Conservation (phyloP, 1,140 invertebrate genomes). For the Heliconius hermathena region DNA sequence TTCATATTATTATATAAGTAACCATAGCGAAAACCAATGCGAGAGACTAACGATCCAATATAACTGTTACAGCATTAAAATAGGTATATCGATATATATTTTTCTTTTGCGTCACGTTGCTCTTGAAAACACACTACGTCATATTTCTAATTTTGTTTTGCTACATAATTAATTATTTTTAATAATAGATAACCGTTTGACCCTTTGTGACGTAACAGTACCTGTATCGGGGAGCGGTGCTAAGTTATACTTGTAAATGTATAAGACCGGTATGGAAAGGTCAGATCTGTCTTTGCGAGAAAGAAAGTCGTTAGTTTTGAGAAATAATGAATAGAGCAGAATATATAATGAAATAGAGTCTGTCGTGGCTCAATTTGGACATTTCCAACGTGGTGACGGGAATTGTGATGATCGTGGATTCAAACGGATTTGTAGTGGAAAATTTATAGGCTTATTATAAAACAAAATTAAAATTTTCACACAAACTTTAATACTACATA, state of each 20-base stretch:
- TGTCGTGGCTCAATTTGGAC: too few species aligned
- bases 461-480: too few species aligned
- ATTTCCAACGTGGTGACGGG: not conserved
- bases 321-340: not conserved
- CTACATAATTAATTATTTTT: constrained; percentile 1
- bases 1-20: not conserved
- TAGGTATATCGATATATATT: not conserved
- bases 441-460: too few species aligned
- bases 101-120: not conserved
- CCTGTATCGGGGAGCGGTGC: not conserved
- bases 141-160: not conserved
- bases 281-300: not conserved
- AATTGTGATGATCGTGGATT: not conserved
- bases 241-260: not conserved
- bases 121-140: not conserved
- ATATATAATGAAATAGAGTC: too few species aligned
- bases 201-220: not conserved
- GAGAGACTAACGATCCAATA: not conserved
- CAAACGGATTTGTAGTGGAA: too few species aligned
- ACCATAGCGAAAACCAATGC: not conserved
- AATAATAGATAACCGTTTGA: not conserved
- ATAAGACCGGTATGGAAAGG: not conserved
- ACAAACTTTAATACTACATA: too few species aligned
- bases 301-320: constrained; percentile 1
- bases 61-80: not conserved